Evolutionary conservation across 2,113 vertebrate species (phyloP).

Genomic region (Grallaria varia): DNA sequence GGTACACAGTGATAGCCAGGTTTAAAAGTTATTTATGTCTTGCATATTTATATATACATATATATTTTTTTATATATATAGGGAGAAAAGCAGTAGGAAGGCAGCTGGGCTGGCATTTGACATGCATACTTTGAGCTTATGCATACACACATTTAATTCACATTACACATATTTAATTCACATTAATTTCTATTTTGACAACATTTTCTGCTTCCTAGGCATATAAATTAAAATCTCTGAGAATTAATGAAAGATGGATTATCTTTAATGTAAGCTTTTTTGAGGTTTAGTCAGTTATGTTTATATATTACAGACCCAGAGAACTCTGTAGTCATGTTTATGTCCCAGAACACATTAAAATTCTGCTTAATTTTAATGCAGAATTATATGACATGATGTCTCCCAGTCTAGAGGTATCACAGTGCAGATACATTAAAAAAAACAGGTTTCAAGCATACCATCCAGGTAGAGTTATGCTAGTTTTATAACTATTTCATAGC

Average conservation of each 20-base stretch:
- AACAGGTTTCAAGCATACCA: not conserved
- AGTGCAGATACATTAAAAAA: not conserved
- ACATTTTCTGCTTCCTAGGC: not conserved
- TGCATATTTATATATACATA: not conserved
- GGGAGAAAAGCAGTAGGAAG: not conserved
- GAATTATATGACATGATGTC: not conserved
- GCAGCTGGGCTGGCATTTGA: not conserved
- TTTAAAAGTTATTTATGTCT: not conserved
- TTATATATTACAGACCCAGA: not conserved
- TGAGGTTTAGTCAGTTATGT: not conserved
- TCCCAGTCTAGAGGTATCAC: not conserved
- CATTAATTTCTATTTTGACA: not conserved
- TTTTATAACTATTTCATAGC: not conserved
- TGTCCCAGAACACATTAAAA: not conserved
- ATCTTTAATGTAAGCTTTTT: not conserved
- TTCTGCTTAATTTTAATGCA: not conserved
- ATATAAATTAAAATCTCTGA: not conserved
- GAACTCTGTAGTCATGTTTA: not conserved
- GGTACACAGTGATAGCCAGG: fast-evolving
- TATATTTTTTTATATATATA: not conserved
- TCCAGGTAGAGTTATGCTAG: not conserved
- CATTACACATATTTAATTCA: not conserved
- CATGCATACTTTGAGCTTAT: not conserved
- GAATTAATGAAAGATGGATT: not conserved
- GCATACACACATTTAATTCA: not conserved